phyloP scores from a whole-genome alignment of 1,140 invertebrate genomes.

The Neuroterus valhalla region DNA sequence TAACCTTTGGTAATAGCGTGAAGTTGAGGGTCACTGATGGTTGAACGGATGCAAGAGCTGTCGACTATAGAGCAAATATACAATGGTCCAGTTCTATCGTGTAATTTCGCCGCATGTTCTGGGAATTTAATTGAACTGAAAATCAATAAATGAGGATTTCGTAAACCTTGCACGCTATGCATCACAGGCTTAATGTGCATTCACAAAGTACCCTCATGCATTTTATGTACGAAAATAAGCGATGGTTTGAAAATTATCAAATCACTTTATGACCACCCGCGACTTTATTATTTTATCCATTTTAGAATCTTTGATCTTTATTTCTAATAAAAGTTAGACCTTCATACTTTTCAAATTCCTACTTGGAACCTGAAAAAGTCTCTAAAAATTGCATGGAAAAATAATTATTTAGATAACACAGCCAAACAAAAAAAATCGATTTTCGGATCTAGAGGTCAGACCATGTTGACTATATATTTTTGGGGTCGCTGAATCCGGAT shows the following conservation, averaged over 20 bases:
- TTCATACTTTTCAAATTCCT: background rate
- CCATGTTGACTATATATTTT: no score
- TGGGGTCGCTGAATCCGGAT: no score
- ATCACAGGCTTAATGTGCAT: background rate
- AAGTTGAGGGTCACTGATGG: conserved; percentile 16
- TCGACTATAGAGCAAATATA: conserved; percentile 7
- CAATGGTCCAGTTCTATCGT: background rate
- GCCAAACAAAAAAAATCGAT: no score
- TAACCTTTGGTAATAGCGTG: background rate
- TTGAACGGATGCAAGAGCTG: background rate
- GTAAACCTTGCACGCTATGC: conserved; percentile 3
- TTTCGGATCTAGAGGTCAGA: no score
- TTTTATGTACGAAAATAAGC: background rate
- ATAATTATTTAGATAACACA: no score
- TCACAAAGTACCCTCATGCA: conserved; percentile 1
- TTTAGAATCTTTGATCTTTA: background rate
- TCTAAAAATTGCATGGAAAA: no score
- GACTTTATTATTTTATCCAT: background rate
- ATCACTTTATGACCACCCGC: background rate
- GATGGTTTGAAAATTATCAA: background rate
- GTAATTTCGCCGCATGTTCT: background rate
- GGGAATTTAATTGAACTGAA: conserved; percentile 21
- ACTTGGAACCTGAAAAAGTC: background rate
- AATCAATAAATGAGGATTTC: conserved; percentile 22
- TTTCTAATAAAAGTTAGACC: background rate